Evolutionary conservation across 1,140 invertebrate genomes (phyloP), one percentile per base, ranked within the genome.

Genomic region (Euura lappo): DNA sequence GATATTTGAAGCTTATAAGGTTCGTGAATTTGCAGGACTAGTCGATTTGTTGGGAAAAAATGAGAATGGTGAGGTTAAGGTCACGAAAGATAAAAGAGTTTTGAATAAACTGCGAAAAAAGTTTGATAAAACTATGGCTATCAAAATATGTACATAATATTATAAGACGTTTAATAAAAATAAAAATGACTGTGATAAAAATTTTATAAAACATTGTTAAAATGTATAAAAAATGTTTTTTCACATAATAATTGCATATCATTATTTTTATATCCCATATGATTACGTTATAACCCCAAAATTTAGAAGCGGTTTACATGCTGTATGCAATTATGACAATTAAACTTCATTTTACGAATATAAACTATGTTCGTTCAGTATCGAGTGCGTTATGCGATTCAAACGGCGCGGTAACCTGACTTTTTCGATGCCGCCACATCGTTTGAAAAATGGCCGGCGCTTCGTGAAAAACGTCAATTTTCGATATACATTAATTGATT

Each of bases 1-100:
- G n/a, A 42, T 72, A 8, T 13, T n/a, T 13, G 64, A 72, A 66
- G 42, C 71, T 7, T 65, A 72, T 45, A 72, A 66, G 45, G 45
- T 4, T 66, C 45, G 67, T 13, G 67, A 72, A 66, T 72, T 44
- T 66, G 71, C 60, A 44, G 71, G 71, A 44, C 44, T 72, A 44
- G 44, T n/a, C 11, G 42, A 66, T 28, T 7, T 67, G 65, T 67
- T 67, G 67, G 45, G 71, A 7, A 72, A 72, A 72, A 65, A 72
- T 67, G 65, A 72, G 65, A 72, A 72, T 67, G 71, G 71, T 67
- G 44, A 8, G 44, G 65, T 72, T 10, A 66, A 46, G 67, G 44
- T 72, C 46, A 72, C 71, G 64, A 45, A 72, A 72, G 71, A 13
- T 8, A 67, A 72, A 67, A 72, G 67, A 66, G 45, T 67, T 72